Evolutionary conservation across 2,113 vertebrate genomes (phyloP).

Genomic region (Lepus timidus): DNA sequence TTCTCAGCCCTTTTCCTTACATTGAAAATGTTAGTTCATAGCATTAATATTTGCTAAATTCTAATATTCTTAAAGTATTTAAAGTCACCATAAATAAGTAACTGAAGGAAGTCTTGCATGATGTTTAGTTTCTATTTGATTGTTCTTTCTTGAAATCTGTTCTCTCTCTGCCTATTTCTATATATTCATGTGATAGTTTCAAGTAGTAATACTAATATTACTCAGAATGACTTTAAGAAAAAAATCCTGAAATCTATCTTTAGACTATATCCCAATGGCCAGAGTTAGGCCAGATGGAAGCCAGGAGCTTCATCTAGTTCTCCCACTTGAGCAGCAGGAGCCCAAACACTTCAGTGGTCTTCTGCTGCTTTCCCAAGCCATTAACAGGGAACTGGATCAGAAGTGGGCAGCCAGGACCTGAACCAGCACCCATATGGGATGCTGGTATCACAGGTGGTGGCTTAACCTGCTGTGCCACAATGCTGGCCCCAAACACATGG

Average conservation of each 20-base stretch:
- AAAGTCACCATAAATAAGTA: background rate
- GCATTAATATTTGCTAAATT: background rate
- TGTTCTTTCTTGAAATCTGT: slow-evolving; percentile 69
- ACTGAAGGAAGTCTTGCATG: slow-evolving; percentile 42
- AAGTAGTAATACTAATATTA: slow-evolving; percentile 30
- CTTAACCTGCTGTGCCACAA: too few species aligned
- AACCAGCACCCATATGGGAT: too few species aligned
- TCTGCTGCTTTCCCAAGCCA: too few species aligned
- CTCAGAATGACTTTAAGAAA: background rate
- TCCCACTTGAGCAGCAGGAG: too few species aligned
- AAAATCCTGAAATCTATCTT: background rate
- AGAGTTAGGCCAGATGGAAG: too few species aligned
- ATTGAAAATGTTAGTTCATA: background rate
- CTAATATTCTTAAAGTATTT: slow-evolving; percentile 10
- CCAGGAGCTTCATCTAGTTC: too few species aligned
- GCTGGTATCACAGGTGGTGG: too few species aligned
- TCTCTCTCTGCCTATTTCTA: background rate
- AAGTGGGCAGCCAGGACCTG: too few species aligned
- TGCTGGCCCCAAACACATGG: background rate
- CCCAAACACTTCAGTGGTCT: too few species aligned
- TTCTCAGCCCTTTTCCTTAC: background rate
- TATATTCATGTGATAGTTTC: background rate
- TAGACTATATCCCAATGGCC: slow-evolving; percentile 7
- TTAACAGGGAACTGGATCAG: too few species aligned
- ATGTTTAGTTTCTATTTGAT: slow-evolving; percentile 68